Conservation (phyloP, 2,797 vertebrate genomes). For the Diplodus sargus region DNA sequence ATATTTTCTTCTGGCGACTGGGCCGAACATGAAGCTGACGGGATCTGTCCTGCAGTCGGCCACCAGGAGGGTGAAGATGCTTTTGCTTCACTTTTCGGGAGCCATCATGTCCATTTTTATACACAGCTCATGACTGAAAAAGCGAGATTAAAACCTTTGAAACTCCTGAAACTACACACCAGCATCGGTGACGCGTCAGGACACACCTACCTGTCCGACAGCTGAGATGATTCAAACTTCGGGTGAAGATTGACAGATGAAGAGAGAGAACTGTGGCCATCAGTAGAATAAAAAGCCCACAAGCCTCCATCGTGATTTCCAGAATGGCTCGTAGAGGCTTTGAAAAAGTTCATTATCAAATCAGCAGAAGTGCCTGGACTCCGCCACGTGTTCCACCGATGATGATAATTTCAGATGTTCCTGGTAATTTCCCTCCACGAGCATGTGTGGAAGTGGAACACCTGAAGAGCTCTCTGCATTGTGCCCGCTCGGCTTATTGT, state of each 20-base stretch:
- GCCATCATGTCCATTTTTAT: no score
- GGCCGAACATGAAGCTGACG: no score
- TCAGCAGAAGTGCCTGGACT: slow-evolving; percentile 7
- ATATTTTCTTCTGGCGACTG: no score
- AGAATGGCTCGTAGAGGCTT: neutral
- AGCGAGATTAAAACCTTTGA: no score
- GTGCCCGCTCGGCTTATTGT: neutral
- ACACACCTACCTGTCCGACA: neutral
- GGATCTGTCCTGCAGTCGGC: no score
- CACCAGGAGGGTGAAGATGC: no score
- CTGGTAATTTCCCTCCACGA: neutral
- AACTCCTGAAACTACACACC: no score
- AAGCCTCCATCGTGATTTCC: neutral
- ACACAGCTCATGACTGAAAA: no score
- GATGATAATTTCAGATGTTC: neutral
- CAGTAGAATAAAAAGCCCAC: no score
- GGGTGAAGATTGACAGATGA: neutral
- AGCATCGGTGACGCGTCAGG: no score
- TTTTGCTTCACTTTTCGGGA: no score
- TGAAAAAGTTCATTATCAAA: neutral
- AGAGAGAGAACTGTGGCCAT: neutral
- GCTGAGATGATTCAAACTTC: no score
- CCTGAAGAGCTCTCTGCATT: slow-evolving; percentile 18
- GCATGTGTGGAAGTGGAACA: neutral
- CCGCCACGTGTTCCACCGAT: neutral